These are phyloP conservation scores for Homarus americanus DNA, from an alignment of 1,140 invertebrate species.

Conservation along the genomic window DNA sequence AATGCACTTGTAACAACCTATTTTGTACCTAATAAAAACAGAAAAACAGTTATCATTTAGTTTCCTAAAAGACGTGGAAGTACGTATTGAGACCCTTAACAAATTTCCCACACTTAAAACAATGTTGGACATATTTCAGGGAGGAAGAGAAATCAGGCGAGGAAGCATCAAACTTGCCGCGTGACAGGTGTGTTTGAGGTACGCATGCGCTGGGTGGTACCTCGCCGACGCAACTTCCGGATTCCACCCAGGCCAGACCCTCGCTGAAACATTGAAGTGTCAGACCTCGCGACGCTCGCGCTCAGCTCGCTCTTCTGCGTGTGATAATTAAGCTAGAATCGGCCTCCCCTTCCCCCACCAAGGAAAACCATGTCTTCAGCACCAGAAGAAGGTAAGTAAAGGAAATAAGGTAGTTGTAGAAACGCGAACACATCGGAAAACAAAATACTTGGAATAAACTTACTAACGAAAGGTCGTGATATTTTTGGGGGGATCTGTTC, in stretches of 20 bases:
- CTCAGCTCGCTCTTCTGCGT: background rate
- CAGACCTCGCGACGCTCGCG: background rate
- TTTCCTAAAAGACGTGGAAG: too few species aligned
- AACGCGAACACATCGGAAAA: background rate
- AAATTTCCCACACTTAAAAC: too few species aligned
- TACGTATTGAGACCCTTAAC: too few species aligned
- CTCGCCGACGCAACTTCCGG: background rate
- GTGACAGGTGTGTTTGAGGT: background rate
- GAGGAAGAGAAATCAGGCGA: too few species aligned
- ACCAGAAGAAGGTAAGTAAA: background rate
- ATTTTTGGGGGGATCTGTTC: background rate
- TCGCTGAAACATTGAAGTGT: background rate
- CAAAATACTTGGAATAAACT: background rate
- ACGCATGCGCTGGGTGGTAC: background rate
- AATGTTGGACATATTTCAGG: too few species aligned
- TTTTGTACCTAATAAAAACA: too few species aligned
- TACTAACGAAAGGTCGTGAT: background rate
- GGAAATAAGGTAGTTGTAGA: background rate
- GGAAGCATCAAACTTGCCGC: background rate
- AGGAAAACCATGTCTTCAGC: constrained; percentile 4
- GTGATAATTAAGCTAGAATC: background rate
- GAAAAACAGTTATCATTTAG: too few species aligned
- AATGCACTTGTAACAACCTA: too few species aligned
- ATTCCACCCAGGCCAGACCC: background rate
- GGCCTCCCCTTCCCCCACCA: background rate